Evolutionary conservation across 2,113 vertebrate genomes (phyloP), one percentile per base, ranked within the genome.

Genomic region (Xenopus laevis): DNA sequence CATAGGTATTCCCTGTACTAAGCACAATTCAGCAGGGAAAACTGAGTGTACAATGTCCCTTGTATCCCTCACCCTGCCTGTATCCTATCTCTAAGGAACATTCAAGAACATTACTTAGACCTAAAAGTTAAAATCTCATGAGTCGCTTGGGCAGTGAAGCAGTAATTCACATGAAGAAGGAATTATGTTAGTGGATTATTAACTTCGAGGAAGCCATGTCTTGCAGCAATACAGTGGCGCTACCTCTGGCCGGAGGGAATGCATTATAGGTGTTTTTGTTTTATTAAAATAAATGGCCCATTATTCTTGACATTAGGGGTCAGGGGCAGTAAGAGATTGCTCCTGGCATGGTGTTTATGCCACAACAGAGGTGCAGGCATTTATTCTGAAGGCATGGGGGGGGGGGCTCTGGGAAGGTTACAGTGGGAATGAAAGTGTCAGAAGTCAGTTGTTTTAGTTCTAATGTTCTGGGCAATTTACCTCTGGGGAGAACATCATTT

Each of bases 231-330:
- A 55, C 61, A 72, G 63, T n/a, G 13, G 30, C 65, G 15, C 17
- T 33, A 15, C n/a, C 57, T 44, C 33, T 68, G 7, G 27, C 73
- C 46, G 3, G n/a, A 16, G 57, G 65, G 3, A 21, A 17, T 15
- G 11, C 8, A 61, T 60, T 52, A 17, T 1, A 40, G 72, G 21
- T 61, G 55, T 52, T 40, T 62, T 68, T 17, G 58, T 18, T 53
- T 68, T 68, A 75, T 75, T 75, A 68, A 68, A 61, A 75, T 75
- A 75, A 68, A 75, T 63, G 44, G 11, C 23, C 20, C 58, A 63
- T 55, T 63, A 63, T 53, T 2, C 58, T 23, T 60, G 58, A 60
- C 58, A 60, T 60, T 60, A 15, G 11, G 13, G 20, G 58, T 60
- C 20, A 21, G 20, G 20, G 58, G 18, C 9, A 23, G 7, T 60